phyloP scores from a whole-genome alignment of 2,888 invertebrate genomes.

The Siphonodentalium dalli region DNA sequence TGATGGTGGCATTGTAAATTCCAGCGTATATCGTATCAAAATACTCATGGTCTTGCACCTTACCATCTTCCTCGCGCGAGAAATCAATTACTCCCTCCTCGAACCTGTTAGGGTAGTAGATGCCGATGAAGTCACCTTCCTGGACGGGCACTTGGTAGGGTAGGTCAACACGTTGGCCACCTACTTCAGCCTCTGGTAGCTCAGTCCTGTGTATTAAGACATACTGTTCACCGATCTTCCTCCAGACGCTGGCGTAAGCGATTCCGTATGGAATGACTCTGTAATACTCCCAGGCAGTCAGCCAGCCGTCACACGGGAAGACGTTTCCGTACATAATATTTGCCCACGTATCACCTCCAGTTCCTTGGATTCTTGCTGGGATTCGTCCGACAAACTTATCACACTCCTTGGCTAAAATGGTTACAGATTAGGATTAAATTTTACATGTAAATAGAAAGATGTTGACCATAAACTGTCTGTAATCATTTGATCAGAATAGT shows the following conservation, averaged over 20 bases:
- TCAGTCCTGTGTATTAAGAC: constrained; percentile 42
- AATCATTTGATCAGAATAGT: too few species aligned
- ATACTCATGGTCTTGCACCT: constrained; percentile 37
- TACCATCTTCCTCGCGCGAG: constrained; percentile 34
- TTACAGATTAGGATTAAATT: too few species aligned
- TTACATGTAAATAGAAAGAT: too few species aligned
- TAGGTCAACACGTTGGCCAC: constrained; percentile 34
- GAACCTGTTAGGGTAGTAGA: constrained; percentile 46
- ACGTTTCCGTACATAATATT: constrained; percentile 56
- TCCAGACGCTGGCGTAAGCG: constrained; percentile 55
- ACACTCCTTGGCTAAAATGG: too few species aligned
- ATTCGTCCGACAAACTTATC: constrained; percentile 50
- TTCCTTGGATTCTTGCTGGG: constrained; percentile 41
- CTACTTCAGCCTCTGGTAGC: constrained; percentile 41
- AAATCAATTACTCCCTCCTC: constrained; percentile 50
- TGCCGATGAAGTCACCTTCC: constrained; percentile 58
- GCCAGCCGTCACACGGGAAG: constrained; percentile 56
- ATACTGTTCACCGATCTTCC: constrained; percentile 46
- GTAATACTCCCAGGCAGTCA: constrained; percentile 53
- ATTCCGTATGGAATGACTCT: constrained; percentile 41
- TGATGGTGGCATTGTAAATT: constrained; percentile 46
- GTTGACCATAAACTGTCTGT: too few species aligned
- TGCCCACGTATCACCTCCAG: constrained; percentile 49
- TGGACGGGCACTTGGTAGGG: constrained; percentile 41
- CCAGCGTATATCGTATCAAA: constrained; percentile 50